Percentiles rank a stretch among this genome's conserved stretches.
These are phyloP conservation scores for Fulica atra DNA, from an alignment of 2,113 vertebrate species.

Conservation along the genomic window DNA sequence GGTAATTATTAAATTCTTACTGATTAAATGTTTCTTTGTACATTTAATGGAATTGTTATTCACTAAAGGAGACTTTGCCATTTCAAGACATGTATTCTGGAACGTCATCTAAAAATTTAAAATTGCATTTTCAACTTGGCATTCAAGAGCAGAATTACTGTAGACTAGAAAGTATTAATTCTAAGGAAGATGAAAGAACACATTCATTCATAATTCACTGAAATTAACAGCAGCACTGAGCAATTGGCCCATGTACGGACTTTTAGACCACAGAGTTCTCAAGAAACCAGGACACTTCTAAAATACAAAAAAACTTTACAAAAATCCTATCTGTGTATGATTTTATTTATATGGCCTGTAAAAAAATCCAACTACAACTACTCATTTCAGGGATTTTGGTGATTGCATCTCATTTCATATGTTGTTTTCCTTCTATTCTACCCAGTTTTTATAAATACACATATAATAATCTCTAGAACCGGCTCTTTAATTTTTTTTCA, in stretches of 20 bases:
- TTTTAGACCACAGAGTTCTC: not conserved
- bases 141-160: not conserved
- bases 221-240: not conserved
- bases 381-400: not conserved
- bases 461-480: not conserved
- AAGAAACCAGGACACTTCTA: not conserved
- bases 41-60: not conserved
- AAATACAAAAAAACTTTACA: not conserved
- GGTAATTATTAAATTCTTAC: not conserved
- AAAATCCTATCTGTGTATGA: not conserved
- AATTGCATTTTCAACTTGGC: not conserved
- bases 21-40: not conserved
- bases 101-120: not conserved
- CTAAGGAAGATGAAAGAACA: not conserved
- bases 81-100: not conserved
- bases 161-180: not conserved
- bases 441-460: not conserved
- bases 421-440: not conserved
- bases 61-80: not conserved
- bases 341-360: not conserved
- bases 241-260: accelerated
- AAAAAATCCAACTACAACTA: not conserved
- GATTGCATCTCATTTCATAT: not conserved
- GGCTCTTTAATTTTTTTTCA: not conserved
- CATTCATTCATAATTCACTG: not conserved